Evolutionary conservation across 2,888 invertebrate species (phyloP).

Genomic region (Ophion obscuratus): DNA sequence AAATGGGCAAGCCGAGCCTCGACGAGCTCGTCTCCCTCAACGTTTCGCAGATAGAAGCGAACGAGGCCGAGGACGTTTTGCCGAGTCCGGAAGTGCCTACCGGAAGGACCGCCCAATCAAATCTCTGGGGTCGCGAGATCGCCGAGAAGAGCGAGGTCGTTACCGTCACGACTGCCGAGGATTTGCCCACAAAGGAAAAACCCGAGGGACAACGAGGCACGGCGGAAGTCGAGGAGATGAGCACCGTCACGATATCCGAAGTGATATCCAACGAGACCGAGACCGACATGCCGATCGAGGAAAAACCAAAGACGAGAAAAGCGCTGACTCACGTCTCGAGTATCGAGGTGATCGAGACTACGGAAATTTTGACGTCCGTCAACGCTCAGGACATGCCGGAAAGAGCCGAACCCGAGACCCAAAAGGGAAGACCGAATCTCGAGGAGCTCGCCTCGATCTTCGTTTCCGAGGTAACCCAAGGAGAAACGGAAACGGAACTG

Average conservation of each 20-base stretch:
- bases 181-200: constrained; percentile 67
- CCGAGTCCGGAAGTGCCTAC: constrained; percentile 74
- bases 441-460: constrained; percentile 70
- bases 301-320: constrained; percentile 77
- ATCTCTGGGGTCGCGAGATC: constrained; percentile 80
- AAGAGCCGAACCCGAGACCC: constrained; percentile 54
- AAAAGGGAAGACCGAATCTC: constrained; percentile 70
- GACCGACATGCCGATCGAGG: constrained; percentile 68
- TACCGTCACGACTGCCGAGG: constrained; percentile 71
- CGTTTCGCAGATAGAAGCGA: constrained; percentile 76
- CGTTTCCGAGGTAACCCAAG: constrained; percentile 78
- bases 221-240: constrained; percentile 75
- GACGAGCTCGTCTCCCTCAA: constrained; percentile 76
- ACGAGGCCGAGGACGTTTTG: constrained; percentile 76
- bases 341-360: constrained; percentile 73
- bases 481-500: constrained; percentile 81
- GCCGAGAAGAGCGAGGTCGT: constrained; percentile 79
- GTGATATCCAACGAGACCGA: constrained; percentile 77
- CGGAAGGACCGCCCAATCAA: constrained; percentile 80
- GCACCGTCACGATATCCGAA: constrained; percentile 76
- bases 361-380: constrained; percentile 70
- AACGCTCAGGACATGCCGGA: constrained; percentile 67
- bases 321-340: constrained; percentile 74
- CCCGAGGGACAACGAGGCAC: constrained; percentile 74
- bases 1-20: constrained; percentile 74